Conservation (phyloP, 2,797 vertebrate species). For the Chaenodraco wilsoni region DNA sequence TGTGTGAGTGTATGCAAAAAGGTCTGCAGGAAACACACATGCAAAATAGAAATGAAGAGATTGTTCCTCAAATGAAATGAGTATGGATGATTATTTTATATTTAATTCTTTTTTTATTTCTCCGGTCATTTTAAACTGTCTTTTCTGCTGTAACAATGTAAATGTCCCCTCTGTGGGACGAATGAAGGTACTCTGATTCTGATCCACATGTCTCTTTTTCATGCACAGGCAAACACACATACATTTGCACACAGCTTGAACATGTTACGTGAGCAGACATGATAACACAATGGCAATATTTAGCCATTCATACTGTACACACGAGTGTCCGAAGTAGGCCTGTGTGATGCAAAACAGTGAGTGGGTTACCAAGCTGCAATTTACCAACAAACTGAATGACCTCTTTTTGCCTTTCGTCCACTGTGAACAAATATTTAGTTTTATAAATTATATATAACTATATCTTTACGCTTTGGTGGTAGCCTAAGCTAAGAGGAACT, state of each 20-base stretch:
- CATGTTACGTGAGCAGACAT: slow-evolving; percentile 45
- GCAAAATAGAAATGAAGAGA: slow-evolving; percentile 13
- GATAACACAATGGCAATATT: slow-evolving; percentile 3
- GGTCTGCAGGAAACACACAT: not conserved
- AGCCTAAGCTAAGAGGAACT: too few relatives aligned
- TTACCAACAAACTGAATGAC: not conserved
- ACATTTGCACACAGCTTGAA: slow-evolving; percentile 29
- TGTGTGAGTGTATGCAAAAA: not conserved
- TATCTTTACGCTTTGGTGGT: too few relatives aligned
- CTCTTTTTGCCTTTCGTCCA: not conserved
- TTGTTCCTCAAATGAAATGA: not conserved
- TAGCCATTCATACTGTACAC: not conserved
- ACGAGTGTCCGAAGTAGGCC: slow-evolving; percentile 7
- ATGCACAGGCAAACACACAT: slow-evolving; percentile 3
- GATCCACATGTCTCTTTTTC: not conserved
- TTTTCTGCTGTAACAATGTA: too few relatives aligned
- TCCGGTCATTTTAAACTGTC: too few relatives aligned
- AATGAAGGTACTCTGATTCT: too few relatives aligned
- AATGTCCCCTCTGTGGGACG: too few relatives aligned
- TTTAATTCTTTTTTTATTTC: too few relatives aligned
- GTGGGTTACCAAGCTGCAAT: slow-evolving; percentile 1
- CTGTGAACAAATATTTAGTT: not conserved
- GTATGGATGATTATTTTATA: too few relatives aligned
- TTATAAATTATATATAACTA: too few relatives aligned
- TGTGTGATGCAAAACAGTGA: slow-evolving; percentile 26